These are phyloP conservation scores for Harpagoxenus sublaevis DNA, from an alignment of 2,888 invertebrate species.

Conservation along the genomic window DNA sequence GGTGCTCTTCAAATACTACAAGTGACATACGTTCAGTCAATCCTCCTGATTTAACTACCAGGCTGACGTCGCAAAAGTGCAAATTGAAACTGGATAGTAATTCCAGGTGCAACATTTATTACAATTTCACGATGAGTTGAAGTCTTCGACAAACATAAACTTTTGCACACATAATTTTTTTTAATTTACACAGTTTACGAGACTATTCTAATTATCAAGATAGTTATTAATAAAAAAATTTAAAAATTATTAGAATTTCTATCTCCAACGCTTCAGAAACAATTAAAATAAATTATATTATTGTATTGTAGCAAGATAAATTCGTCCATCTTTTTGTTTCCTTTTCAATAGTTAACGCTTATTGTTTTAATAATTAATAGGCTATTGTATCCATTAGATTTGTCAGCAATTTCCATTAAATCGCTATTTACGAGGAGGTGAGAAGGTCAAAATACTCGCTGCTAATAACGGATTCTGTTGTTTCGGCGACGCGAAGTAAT, in stretches of 20 bases:
- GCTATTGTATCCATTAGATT: not conserved
- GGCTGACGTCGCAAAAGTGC: not conserved
- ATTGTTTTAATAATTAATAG: constrained; percentile 32
- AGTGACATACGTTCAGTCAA: constrained; percentile 21
- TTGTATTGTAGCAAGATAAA: not conserved
- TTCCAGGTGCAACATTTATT: not conserved
- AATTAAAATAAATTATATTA: not conserved
- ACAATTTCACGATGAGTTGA: not conserved
- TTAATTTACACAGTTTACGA: not conserved
- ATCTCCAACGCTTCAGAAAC: not conserved
- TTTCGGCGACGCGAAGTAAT: constrained; percentile 77
- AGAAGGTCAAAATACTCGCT: constrained; percentile 66
- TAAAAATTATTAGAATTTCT: not conserved
- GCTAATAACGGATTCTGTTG: constrained; percentile 77
- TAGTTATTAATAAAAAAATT: not conserved
- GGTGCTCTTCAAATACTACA: constrained; percentile 16
- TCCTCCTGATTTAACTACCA: constrained; percentile 23
- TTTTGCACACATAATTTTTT: not conserved
- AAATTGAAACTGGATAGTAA: constrained; percentile 19
- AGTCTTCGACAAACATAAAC: not conserved
- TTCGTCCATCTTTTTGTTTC: not conserved
- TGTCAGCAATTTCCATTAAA: constrained; percentile 59
- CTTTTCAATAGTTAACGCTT: not conserved
- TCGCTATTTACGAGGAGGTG: constrained; percentile 37
- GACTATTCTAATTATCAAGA: not conserved